Percentiles rank a stretch among this genome's conserved stretches.
Conservation (phyloP, 2,888 invertebrate genomes). For the Coenonympha arcania region DNA sequence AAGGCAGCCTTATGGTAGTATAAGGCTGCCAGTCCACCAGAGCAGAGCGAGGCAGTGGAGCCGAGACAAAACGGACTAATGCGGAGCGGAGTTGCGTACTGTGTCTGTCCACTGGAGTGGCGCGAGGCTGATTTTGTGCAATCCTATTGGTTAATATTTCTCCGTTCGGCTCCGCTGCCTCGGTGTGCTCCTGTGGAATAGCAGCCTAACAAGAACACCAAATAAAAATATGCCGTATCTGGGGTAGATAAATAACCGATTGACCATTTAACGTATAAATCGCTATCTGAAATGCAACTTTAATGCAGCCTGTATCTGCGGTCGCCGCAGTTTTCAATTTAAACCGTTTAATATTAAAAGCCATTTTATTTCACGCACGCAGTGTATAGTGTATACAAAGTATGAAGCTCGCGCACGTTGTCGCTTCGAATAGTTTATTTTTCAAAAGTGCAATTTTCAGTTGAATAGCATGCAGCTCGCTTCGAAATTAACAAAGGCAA, state of each 20-base stretch:
- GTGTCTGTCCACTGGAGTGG: no score
- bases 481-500: constrained; percentile 63
- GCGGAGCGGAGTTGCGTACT: no score
- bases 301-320: constrained; percentile 1
- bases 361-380: constrained; percentile 15
- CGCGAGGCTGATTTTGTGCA: no score
- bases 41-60: no score
- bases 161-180: no score
- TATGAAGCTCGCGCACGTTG: constrained; percentile 18
- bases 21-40: no score
- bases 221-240: not conserved
- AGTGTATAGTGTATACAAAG: constrained; percentile 13
- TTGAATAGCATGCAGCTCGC: constrained; percentile 40
- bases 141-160: no score
- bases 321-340: constrained; percentile 15
- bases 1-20: no score
- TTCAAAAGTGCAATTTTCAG: constrained; percentile 40
- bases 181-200: no score
- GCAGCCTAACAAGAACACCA: no score
- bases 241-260: constrained; percentile 4
- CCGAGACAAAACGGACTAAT: no score
- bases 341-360: constrained; percentile 19
- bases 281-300: constrained; percentile 3
- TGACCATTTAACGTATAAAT: not conserved
- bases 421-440: constrained; percentile 36